Conservation (phyloP, 1,140 invertebrate species). For the Microplitis mediator region DNA sequence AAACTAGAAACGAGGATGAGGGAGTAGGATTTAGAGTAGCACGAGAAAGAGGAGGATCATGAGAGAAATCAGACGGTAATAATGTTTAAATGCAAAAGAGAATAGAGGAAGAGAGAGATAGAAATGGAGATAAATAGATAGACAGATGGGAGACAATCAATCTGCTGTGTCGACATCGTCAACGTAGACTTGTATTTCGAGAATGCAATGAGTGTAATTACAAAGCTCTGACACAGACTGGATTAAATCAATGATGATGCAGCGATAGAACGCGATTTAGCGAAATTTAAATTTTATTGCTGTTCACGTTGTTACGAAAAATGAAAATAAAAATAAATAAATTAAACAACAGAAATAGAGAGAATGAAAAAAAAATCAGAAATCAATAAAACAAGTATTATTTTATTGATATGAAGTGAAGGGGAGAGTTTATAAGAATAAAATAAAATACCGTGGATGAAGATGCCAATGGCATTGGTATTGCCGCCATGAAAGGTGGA, state of each 20-base stretch:
- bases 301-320: too few relatives aligned
- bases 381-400: too few relatives aligned
- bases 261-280: background rate
- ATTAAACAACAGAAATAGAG: too few relatives aligned
- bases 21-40: too few relatives aligned
- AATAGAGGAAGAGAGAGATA: constrained; percentile 4
- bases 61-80: background rate
- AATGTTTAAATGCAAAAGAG: constrained; percentile 3
- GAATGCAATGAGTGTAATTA: constrained; percentile 22
- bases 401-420: too few relatives aligned
- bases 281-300: background rate
- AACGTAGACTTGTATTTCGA: constrained; percentile 9
- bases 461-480: background rate
- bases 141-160: constrained; percentile 18
- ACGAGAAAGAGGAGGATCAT: too few relatives aligned
- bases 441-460: background rate
- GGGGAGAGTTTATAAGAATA: background rate
- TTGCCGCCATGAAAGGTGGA: background rate
- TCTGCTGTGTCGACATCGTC: constrained; percentile 17
- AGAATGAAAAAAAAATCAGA: too few relatives aligned
- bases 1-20: too few relatives aligned
- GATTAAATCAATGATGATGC: constrained; percentile 1
- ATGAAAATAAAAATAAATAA: too few relatives aligned
- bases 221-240: constrained; percentile 12
- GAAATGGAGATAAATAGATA: background rate